These are phyloP conservation scores for Hydropsyche tenuis DNA, from an alignment of 1,140 invertebrate species.

Conservation along the genomic window DNA sequence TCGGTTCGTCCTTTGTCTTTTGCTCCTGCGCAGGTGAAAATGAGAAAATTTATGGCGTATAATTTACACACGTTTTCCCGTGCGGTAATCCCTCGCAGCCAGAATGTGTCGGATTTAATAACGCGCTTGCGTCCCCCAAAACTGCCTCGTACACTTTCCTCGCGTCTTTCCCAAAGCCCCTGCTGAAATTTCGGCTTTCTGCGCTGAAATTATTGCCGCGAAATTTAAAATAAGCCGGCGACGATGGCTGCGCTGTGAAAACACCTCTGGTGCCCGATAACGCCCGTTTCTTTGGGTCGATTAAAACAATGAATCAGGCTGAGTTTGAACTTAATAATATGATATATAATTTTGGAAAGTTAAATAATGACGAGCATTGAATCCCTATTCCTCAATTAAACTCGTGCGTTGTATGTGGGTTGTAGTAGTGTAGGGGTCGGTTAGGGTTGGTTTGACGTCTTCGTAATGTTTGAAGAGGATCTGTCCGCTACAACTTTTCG, in stretches of 20 bases:
- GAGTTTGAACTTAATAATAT: too few relatives aligned
- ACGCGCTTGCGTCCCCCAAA: constrained; percentile 9
- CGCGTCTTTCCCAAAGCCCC: neutral
- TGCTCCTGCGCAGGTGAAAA: constrained; percentile 32
- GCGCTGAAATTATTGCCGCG: neutral
- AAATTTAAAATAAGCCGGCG: constrained; percentile 21
- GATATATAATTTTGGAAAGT: too few relatives aligned
- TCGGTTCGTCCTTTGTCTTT: constrained; percentile 27
- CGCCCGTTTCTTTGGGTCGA: neutral
- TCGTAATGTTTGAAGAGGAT: constrained; percentile 9
- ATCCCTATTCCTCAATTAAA: too few relatives aligned
- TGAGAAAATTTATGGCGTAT: constrained; percentile 37
- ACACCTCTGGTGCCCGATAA: constrained; percentile 15
- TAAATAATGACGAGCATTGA: too few relatives aligned
- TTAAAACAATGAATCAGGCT: too few relatives aligned
- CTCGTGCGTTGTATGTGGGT: too few relatives aligned
- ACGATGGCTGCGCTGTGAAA: neutral
- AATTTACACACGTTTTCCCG: constrained; percentile 36
- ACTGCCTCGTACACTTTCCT: constrained; percentile 11
- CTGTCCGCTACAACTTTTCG: neutral
- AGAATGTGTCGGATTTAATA: constrained; percentile 42
- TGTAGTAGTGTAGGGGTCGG: too few relatives aligned
- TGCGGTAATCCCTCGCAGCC: constrained; percentile 22
- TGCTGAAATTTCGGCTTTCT: neutral
- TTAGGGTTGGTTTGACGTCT: neutral